phyloP scores from a whole-genome alignment of 2,797 vertebrate genomes.

The Notolepis coatsorum region DNA sequence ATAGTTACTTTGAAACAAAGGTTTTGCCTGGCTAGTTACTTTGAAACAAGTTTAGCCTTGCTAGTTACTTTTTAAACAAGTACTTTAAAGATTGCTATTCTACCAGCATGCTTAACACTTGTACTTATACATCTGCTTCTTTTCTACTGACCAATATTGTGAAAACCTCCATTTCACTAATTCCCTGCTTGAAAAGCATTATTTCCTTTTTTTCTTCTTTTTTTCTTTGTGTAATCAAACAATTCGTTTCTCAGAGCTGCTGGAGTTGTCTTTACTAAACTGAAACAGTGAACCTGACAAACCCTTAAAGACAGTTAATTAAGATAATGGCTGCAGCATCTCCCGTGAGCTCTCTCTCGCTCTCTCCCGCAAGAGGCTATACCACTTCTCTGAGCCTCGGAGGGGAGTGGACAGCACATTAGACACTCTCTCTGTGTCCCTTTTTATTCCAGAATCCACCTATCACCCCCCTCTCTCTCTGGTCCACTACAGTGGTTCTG shows the following conservation, averaged over 20 bases:
- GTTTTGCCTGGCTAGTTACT: too few relatives aligned
- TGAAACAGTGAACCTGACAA: constrained; percentile 1
- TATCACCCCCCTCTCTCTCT: constrained; percentile 18
- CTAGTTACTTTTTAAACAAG: too few relatives aligned
- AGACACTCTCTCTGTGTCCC: constrained; percentile 3
- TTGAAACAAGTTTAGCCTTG: too few relatives aligned
- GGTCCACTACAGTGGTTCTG: constrained; percentile 46
- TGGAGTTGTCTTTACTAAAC: not conserved
- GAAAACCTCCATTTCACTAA: constrained; percentile 2
- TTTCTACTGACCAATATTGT: not conserved
- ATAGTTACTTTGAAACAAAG: too few relatives aligned
- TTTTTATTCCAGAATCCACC: constrained; percentile 32
- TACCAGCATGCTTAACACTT: too few relatives aligned
- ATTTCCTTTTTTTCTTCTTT: too few relatives aligned
- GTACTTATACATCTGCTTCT: too few relatives aligned
- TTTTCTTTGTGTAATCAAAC: too few relatives aligned
- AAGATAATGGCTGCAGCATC: constrained; percentile 16
- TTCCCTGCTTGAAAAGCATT: constrained; percentile 1
- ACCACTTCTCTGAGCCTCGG: constrained; percentile 18
- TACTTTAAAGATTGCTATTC: too few relatives aligned
- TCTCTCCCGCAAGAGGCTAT: constrained; percentile 12
- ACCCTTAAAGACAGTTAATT: constrained; percentile 29
- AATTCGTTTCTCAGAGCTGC: too few relatives aligned
- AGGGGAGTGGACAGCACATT: constrained; percentile 27
- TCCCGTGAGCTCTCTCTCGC: not conserved